Evolutionary conservation across 2,888 invertebrate species (phyloP).

Genomic region (Eristalinus aeneus): DNA sequence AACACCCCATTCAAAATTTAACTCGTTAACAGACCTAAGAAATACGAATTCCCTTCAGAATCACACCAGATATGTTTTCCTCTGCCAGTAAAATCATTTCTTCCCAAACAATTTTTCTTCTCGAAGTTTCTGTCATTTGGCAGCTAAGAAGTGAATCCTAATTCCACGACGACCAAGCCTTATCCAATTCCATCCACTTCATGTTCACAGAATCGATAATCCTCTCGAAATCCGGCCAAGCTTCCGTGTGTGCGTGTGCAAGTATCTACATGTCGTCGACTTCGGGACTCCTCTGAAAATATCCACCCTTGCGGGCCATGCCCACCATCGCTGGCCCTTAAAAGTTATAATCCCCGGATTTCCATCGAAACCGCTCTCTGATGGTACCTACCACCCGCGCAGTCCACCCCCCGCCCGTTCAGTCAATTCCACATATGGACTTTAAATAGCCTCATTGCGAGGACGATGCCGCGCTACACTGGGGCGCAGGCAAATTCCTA

Average conservation of each 20-base stretch:
- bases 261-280: not conserved
- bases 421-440: slow-evolving; percentile 67
- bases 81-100: no score
- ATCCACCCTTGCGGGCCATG: not conserved
- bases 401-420: slow-evolving; percentile 25
- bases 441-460: slow-evolving; percentile 67
- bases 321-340: slow-evolving; percentile 16
- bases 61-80: no score
- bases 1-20: no score
- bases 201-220: not conserved
- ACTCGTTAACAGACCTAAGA: no score
- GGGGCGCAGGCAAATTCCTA: slow-evolving; percentile 49
- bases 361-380: slow-evolving; percentile 37
- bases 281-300: not conserved
- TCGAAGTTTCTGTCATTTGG: no score
- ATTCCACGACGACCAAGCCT: not conserved
- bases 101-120: no score
- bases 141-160: not conserved
- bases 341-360: slow-evolving; percentile 56
- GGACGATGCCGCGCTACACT: slow-evolving; percentile 17
- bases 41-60: no score
- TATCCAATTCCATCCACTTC: not conserved
- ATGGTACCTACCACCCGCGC: not conserved
- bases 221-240: not conserved
- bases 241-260: not conserved